phyloP scores from a whole-genome alignment of 2,113 vertebrate genomes.

The Aegithalos caudatus region DNA sequence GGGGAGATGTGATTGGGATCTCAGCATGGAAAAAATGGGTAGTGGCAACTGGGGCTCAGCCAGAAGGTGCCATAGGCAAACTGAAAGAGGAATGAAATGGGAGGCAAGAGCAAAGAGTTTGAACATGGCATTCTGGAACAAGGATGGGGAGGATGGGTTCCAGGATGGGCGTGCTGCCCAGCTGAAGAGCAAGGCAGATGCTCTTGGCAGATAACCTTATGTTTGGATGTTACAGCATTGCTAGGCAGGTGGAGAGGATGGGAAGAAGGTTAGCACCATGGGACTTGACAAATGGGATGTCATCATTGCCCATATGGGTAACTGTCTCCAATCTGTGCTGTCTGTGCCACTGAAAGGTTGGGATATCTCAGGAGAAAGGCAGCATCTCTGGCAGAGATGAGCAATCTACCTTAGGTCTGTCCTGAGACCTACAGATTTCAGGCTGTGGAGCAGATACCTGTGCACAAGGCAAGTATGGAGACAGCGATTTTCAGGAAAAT shows the following conservation, averaged over 20 bases:
- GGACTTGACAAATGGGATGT: constrained; percentile 52
- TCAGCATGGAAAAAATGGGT: background rate
- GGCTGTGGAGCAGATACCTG: background rate
- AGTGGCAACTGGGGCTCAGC: background rate
- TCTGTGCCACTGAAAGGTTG: background rate
- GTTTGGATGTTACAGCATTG: background rate
- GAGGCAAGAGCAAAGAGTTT: background rate
- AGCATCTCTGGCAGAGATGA: background rate
- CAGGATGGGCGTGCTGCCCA: accelerated
- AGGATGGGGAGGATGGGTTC: background rate
- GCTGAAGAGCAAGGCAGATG: constrained; percentile 27
- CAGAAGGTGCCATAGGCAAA: background rate
- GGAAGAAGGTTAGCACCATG: background rate
- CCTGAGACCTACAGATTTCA: background rate
- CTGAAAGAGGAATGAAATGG: background rate
- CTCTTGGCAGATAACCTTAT: constrained; percentile 32
- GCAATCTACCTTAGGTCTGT: background rate
- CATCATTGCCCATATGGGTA: constrained; percentile 47
- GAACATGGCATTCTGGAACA: background rate
- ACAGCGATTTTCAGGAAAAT: background rate
- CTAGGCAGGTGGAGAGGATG: constrained; percentile 40
- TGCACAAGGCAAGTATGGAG: background rate
- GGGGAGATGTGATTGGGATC: background rate
- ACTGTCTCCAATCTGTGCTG: constrained; percentile 6
- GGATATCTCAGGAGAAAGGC: background rate